Percentiles rank a stretch among this genome's conserved stretches.
These are phyloP conservation scores for Phalera bucephala DNA, from an alignment of 2,888 invertebrate genomes.

Conservation along the genomic window DNA sequence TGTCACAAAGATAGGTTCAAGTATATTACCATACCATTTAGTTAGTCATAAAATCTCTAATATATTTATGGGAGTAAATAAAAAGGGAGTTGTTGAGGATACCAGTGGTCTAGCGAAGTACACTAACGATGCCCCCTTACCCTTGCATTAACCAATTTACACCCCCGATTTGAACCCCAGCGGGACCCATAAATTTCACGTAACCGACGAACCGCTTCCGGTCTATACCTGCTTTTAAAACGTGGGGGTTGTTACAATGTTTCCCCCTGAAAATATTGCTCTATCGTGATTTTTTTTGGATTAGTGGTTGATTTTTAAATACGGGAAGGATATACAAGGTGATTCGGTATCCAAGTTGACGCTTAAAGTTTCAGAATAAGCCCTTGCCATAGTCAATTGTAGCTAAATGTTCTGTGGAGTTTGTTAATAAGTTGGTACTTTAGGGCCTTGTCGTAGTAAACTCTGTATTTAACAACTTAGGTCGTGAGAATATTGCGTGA, in stretches of 20 bases:
- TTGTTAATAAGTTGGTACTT: no score
- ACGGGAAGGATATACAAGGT: not conserved
- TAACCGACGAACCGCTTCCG: slow-evolving; percentile 76
- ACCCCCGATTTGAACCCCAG: slow-evolving; percentile 40
- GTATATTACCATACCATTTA: no score
- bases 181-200: slow-evolving; percentile 49
- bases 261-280: slow-evolving; percentile 43
- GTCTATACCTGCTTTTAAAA: slow-evolving; percentile 61
- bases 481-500: no score
- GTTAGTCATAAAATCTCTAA: not conserved
- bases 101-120: not conserved
- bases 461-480: no score
- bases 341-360: no score
- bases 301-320: slow-evolving; percentile 22
- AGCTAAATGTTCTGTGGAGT: no score
- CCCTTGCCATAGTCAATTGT: no score
- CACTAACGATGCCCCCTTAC: slow-evolving; percentile 24
- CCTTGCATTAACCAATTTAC: slow-evolving; percentile 49
- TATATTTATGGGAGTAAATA: not conserved
- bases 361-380: no score
- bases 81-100: not conserved
- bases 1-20: no score
- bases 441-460: no score
- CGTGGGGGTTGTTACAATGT: slow-evolving; percentile 43
- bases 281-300: slow-evolving; percentile 43